A percentile compares a stretch with the other conserved stretches of the same genome.
Conservation (phyloP, 1,140 invertebrate genomes). For the Eupristina koningsbergeri region DNA sequence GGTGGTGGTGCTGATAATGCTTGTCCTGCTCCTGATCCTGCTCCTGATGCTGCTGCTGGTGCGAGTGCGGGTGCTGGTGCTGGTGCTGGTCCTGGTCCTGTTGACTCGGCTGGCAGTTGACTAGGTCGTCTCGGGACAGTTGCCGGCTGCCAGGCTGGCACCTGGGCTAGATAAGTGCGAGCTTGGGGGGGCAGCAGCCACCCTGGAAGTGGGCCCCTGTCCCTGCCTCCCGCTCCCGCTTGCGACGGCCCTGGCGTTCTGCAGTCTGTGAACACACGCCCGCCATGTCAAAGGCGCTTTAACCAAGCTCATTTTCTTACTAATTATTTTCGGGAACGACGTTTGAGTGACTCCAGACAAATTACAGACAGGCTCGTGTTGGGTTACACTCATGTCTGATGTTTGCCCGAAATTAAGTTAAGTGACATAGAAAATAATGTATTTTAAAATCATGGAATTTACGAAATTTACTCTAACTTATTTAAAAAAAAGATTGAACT, state of each 20-base stretch:
- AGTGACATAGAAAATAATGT: background rate
- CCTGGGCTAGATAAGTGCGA: constrained; percentile 74
- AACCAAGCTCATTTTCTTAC: background rate
- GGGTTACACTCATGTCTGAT: background rate
- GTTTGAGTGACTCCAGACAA: too few species aligned
- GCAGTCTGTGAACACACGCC: constrained; percentile 62
- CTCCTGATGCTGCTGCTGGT: constrained; percentile 65
- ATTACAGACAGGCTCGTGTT: too few species aligned
- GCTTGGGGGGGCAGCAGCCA: constrained; percentile 72
- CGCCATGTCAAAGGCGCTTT: background rate
- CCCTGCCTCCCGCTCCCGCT: constrained; percentile 71
- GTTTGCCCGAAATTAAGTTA: too few species aligned
- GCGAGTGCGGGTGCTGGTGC: constrained; percentile 59
- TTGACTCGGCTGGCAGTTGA: constrained; percentile 62
- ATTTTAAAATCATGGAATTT: background rate
- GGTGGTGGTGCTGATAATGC: constrained; percentile 54
- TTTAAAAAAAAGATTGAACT: background rate
- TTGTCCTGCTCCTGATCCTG: constrained; percentile 56
- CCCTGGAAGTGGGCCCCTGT: constrained; percentile 70
- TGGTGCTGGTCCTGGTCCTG: constrained; percentile 64
- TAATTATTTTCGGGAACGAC: background rate
- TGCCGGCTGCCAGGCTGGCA: constrained; percentile 69
- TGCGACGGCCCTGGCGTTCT: constrained; percentile 74
- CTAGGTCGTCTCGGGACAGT: constrained; percentile 64
- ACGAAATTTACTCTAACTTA: background rate